Evolutionary conservation across 2,888 invertebrate genomes (phyloP).

Genomic region (Plutella xylostella): DNA sequence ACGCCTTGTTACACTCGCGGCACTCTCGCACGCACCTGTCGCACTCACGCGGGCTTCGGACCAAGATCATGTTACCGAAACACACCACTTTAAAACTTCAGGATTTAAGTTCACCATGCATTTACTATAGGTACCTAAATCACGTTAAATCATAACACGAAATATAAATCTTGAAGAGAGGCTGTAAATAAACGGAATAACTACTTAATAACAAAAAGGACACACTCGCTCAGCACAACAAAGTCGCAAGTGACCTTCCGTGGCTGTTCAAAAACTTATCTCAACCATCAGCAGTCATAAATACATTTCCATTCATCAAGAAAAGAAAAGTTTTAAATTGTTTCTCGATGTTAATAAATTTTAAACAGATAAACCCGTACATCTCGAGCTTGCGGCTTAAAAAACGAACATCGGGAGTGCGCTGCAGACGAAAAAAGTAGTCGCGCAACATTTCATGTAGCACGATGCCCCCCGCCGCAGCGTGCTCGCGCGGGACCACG

Average conservation of each 20-base stretch:
- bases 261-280: not conserved
- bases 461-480: constrained; percentile 65
- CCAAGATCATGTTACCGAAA: no score
- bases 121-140: no score
- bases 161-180: no score
- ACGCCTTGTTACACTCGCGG: no score
- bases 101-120: no score
- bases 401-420: constrained; percentile 65
- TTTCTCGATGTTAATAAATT: constrained; percentile 70
- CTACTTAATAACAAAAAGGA: no score
- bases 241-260: not conserved
- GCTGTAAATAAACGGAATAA: no score
- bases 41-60: no score
- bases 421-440: constrained; percentile 71
- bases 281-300: constrained; percentile 2
- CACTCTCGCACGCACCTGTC: no score
- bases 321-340: constrained; percentile 65
- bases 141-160: no score
- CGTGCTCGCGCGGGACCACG: constrained; percentile 23
- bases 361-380: constrained; percentile 70
- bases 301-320: constrained; percentile 56
- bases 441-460: constrained; percentile 69
- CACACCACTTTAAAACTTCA: no score
- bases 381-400: constrained; percentile 64
- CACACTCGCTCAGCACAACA: no score